A percentile compares a stretch with the other conserved stretches of the same genome.
phyloP scores from a whole-genome alignment of 2,888 invertebrate genomes.

The Chalcosyrphus nemorum region DNA sequence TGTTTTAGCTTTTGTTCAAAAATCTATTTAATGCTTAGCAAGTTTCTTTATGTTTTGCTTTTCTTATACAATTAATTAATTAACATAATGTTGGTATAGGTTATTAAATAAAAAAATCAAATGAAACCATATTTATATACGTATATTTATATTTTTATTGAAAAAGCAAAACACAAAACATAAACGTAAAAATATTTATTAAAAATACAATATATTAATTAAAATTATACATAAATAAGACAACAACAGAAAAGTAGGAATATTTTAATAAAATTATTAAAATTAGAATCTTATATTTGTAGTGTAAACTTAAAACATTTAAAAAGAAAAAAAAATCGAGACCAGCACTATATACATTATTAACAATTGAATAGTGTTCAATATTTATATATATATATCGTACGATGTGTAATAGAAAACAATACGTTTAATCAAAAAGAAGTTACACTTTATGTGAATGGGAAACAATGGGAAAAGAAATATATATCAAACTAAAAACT shows the following conservation, averaged over 20 bases:
- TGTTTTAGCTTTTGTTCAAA: conserved; percentile 40
- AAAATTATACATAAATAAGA: conserved; percentile 38
- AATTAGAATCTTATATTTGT: conserved; percentile 56
- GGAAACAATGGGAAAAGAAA: background rate
- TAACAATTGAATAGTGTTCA: conserved; percentile 45
- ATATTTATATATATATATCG: conserved; percentile 8
- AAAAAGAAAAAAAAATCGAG: conserved; percentile 34
- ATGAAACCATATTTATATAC: conserved; percentile 57
- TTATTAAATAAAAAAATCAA: conserved; percentile 39
- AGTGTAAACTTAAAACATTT: conserved; percentile 36
- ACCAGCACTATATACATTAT: conserved; percentile 50
- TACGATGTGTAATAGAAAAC: conserved; percentile 11
- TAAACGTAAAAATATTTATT: conserved; percentile 58
- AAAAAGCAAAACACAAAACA: conserved; percentile 21
- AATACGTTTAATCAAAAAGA: conserved; percentile 28
- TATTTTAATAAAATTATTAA: conserved; percentile 64
- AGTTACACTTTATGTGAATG: conserved; percentile 11
- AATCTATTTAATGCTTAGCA: conserved; percentile 45
- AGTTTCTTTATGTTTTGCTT: conserved; percentile 20
- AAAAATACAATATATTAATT: conserved; percentile 56
- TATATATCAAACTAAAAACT: conserved; percentile 4
- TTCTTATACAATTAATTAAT: conserved; percentile 1
- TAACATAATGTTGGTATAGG: conserved; percentile 46
- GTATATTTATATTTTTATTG: conserved; percentile 66
- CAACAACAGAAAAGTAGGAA: conserved; percentile 51